Evolutionary conservation across 2,888 invertebrate genomes (phyloP), one percentile per base, ranked within the genome.

Genomic region (Sarcophaga subvicina): DNA sequence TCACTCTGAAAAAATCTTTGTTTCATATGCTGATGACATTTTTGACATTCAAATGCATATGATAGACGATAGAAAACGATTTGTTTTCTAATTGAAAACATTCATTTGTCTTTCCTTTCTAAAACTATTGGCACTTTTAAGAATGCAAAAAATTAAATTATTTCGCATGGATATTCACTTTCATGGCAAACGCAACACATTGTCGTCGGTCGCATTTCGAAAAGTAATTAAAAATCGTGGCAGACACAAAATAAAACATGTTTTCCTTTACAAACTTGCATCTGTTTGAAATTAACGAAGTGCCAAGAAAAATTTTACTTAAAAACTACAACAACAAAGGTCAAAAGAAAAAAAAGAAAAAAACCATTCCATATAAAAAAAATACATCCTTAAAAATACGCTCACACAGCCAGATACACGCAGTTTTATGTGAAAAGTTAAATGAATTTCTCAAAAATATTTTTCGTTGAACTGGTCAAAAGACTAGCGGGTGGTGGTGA

Each of bases 41-140:
- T 54, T 54, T 54, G 54, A 54, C 54, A 54, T 54, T 54, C 54
- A 54, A 54, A 54, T 14, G 54, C 54, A 54, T 17, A 54, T 17
- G 54, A 54, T 17, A 54, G 17, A 2, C 54, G 54, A 54, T 17
- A 54, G 14, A 54, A 54, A 14, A 12, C 54, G 14, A 54, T 54
- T 54, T 54, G 54, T 54, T 54, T 67, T 60, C 27, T 78, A 83
- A 83, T 78, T 83, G 72, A 78, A 78, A 78, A 83, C 73, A 83
- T 78, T n/a, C 72, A 54, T 54, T 54, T 17, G 17, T 17, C 17
- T 54, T 54, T 54, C 5, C 54, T 54, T 54, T 0, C 12, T 17
- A 54, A 10, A 37, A 17, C 67, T 73, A 66, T 62, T 62, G 27
- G 37, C 77, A 66, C 66, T 81, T 22, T 22, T 76, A 17, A 54